phyloP scores from a whole-genome alignment of 1,140 invertebrate genomes.

The Heliothis subflexa region DNA sequence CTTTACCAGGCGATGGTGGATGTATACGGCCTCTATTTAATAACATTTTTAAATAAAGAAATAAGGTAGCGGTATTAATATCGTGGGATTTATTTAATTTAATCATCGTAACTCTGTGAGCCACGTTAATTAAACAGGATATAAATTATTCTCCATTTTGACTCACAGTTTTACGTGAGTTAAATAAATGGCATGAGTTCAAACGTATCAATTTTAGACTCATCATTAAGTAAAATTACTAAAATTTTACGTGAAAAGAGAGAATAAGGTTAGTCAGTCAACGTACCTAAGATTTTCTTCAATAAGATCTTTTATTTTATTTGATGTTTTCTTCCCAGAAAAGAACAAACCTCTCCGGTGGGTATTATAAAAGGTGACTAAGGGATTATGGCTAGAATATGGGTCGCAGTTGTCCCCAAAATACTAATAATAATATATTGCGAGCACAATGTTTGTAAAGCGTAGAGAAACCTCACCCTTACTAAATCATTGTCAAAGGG shows the following conservation, averaged over 20 bases:
- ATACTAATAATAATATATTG: slow-evolving; percentile 26
- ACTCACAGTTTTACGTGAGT: slow-evolving; percentile 13
- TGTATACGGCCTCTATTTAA: neutral
- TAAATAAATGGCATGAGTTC: neutral
- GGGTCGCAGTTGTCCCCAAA: slow-evolving; percentile 14
- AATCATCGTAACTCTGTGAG: slow-evolving; percentile 11
- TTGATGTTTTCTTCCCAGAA: neutral
- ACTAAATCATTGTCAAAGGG: too few species aligned
- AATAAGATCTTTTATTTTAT: slow-evolving; percentile 7
- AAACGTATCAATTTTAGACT: slow-evolving; percentile 4
- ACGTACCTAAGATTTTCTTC: too few species aligned
- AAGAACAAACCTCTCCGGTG: slow-evolving; percentile 1
- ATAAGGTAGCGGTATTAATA: neutral
- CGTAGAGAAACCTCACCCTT: neutral
- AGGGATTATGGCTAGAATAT: slow-evolving; percentile 20
- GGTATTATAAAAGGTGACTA: slow-evolving; percentile 21
- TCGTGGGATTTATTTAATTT: slow-evolving; percentile 31
- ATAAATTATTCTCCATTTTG: slow-evolving; percentile 29
- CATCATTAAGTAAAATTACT: neutral
- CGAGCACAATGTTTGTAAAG: slow-evolving; percentile 13
- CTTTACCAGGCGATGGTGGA: neutral
- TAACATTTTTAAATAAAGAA: neutral
- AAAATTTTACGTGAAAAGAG: too few species aligned
- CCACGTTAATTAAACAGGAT: slow-evolving; percentile 23
- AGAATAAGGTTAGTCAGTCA: too few species aligned